Percentiles rank a stretch among this genome's conserved stretches.
phyloP scores from a whole-genome alignment of 2,888 invertebrate genomes.

The Amphipoea oculea region DNA sequence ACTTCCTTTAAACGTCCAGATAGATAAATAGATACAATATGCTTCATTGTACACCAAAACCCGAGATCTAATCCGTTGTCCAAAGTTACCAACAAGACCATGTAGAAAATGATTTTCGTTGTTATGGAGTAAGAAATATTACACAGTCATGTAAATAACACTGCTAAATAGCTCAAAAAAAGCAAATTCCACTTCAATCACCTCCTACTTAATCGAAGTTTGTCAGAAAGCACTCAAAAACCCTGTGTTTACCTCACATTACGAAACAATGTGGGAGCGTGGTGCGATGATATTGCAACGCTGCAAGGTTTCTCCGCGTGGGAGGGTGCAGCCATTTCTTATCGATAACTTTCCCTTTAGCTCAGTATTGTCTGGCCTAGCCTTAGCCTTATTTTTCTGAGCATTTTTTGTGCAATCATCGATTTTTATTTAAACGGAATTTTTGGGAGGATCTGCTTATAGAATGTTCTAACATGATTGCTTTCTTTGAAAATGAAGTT shows the following conservation, averaged over 20 bases:
- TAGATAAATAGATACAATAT: neutral
- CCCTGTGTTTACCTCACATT: conserved; percentile 46
- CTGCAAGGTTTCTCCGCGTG: conserved; percentile 75
- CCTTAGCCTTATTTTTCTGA: conserved; percentile 31
- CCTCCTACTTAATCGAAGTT: conserved; percentile 12
- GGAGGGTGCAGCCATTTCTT: conserved; percentile 73
- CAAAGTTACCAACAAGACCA: no score
- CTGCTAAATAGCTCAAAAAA: conserved; percentile 21
- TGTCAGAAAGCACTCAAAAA: conserved; percentile 50
- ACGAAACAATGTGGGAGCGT: conserved; percentile 66
- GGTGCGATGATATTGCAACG: conserved; percentile 66
- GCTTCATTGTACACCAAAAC: neutral
- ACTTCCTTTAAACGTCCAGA: neutral
- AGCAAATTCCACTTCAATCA: conserved; percentile 15
- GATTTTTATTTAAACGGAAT: neutral
- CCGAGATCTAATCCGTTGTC: neutral
- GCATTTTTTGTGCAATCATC: neutral
- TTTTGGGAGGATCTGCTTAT: neutral
- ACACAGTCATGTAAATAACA: neutral
- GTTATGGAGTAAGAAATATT: neutral
- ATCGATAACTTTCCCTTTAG: conserved; percentile 73
- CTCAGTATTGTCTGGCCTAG: conserved; percentile 48
- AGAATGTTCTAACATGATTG: neutral
- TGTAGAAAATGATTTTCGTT: neutral
- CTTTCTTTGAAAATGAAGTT: neutral